Conservation (phyloP, 2,113 vertebrate species). For the Lathamus discolor region DNA sequence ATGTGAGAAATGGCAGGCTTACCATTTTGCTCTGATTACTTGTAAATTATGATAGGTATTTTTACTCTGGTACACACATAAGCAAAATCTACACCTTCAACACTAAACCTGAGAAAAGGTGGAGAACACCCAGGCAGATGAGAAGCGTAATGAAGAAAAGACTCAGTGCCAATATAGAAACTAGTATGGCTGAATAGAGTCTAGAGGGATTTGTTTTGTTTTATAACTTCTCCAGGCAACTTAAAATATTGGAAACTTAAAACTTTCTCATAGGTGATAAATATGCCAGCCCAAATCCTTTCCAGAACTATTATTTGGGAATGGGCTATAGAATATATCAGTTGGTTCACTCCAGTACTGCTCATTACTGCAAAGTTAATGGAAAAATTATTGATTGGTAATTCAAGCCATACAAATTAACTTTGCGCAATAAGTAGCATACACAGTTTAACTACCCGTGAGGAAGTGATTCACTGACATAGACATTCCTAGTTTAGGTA, state of each 20-base stretch:
- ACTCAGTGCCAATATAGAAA: neutral
- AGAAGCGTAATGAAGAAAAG: neutral
- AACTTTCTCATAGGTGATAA: neutral
- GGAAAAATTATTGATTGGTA: slow-evolving; percentile 49
- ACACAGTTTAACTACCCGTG: neutral
- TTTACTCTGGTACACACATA: neutral
- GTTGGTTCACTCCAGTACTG: slow-evolving; percentile 10
- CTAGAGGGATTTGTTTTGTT: neutral
- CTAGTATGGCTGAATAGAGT: neutral
- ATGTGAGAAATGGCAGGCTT: neutral
- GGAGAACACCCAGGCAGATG: neutral
- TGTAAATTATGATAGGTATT: neutral
- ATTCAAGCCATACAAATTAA: neutral
- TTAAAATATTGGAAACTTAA: neutral
- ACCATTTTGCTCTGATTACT: neutral
- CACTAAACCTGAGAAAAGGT: neutral
- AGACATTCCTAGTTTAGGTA: neutral
- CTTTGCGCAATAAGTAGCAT: neutral
- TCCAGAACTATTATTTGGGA: slow-evolving; percentile 8
- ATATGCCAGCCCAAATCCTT: neutral
- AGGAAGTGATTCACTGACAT: neutral
- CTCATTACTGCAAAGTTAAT: slow-evolving; percentile 40
- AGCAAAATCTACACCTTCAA: neutral
- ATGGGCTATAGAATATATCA: neutral
- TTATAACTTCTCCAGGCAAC: neutral